Percentiles rank a stretch among this genome's conserved stretches.
These are phyloP conservation scores for Myanophis thanlyinensis DNA, from an alignment of 2,113 vertebrate species.

Conservation along the genomic window DNA sequence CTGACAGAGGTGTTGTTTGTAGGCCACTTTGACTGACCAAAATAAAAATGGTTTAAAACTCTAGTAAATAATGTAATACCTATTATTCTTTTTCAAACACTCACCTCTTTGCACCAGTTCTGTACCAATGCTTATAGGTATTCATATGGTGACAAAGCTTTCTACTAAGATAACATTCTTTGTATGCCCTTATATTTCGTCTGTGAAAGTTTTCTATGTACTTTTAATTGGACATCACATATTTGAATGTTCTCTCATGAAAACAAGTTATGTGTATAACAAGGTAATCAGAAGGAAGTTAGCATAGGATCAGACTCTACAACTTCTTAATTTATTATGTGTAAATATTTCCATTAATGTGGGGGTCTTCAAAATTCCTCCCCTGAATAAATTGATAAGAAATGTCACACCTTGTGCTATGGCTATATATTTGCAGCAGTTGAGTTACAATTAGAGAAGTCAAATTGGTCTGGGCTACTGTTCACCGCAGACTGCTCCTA, in stretches of 20 bases:
- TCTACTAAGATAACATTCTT: neutral
- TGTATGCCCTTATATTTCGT: neutral
- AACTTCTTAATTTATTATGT: neutral
- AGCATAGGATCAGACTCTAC: neutral
- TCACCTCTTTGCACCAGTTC: neutral
- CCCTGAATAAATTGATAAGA: neutral
- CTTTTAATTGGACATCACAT: neutral
- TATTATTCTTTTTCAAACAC: neutral
- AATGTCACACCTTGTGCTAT: neutral
- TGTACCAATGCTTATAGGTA: neutral
- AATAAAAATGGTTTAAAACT: neutral
- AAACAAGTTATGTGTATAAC: neutral
- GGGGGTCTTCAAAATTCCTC: neutral
- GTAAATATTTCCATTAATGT: neutral
- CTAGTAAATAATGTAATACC: neutral
- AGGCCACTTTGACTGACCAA: neutral
- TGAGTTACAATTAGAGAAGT: neutral
- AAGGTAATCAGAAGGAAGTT: neutral
- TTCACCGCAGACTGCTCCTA: neutral
- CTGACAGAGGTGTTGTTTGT: neutral
- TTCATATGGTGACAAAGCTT: neutral
- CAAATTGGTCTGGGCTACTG: slow-evolving; percentile 6
- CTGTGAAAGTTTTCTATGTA: neutral
- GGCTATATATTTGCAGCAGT: neutral
- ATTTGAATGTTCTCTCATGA: neutral